phyloP scores from a whole-genome alignment of 2,797 vertebrate species.

The Cryptoblepharus egeriae region DNA sequence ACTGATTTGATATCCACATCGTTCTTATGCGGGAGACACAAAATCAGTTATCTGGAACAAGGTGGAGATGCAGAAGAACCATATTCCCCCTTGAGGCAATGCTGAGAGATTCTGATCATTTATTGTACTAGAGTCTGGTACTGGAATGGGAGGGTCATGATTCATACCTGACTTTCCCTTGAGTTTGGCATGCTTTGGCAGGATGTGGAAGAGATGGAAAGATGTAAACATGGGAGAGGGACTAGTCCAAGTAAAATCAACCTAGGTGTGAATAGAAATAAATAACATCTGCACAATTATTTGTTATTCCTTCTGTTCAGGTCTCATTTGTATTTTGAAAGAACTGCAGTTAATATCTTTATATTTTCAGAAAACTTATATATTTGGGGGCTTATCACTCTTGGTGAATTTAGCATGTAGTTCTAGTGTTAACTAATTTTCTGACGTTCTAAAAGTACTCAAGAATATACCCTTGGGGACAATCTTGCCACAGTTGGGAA shows the following conservation, averaged over 20 bases:
- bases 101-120: too few relatives aligned
- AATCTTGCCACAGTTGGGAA: conserved; percentile 49
- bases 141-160: too few relatives aligned
- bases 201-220: too few relatives aligned
- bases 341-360: not conserved
- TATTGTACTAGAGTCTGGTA: too few relatives aligned
- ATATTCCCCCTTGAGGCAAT: too few relatives aligned
- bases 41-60: too few relatives aligned
- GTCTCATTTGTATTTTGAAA: conserved; percentile 23
- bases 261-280: not conserved
- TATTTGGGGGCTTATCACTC: not conserved
- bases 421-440: conserved; percentile 62
- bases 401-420: fast-evolving
- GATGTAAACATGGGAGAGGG: not conserved
- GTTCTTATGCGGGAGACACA: too few relatives aligned
- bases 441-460: conserved; percentile 48
- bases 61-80: too few relatives aligned
- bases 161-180: too few relatives aligned
- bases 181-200: too few relatives aligned
- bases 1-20: too few relatives aligned
- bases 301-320: not conserved
- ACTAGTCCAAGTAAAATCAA: not conserved
- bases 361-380: not conserved
- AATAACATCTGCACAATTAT: not conserved
- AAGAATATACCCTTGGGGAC: conserved; percentile 53